Conservation (phyloP, 2,113 vertebrate species). For the Melozone crissalis region DNA sequence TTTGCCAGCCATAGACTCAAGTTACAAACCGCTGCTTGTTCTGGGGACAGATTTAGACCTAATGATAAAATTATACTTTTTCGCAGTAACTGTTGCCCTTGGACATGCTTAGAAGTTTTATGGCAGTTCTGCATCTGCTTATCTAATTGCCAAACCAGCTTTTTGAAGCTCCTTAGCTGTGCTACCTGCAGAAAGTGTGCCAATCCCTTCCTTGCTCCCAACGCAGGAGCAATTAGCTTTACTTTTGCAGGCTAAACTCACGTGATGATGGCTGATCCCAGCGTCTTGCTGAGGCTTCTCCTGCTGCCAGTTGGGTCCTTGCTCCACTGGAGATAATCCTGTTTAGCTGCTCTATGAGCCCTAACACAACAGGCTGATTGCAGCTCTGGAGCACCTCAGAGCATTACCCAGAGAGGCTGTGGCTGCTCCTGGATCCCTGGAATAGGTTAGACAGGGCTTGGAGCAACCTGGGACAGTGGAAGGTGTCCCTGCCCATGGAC, state of each 20-base stretch:
- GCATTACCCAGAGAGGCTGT: neutral
- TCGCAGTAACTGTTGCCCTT: conserved; percentile 53
- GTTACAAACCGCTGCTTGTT: conserved; percentile 34
- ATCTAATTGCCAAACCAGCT: conserved; percentile 33
- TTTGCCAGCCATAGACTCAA: conserved; percentile 24
- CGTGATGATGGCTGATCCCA: neutral
- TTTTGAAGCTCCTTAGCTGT: conserved; percentile 20
- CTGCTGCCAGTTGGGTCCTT: conserved; percentile 23
- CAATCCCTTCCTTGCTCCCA: neutral
- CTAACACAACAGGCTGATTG: neutral
- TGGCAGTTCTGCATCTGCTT: conserved; percentile 61
- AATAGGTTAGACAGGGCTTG: fast-evolving
- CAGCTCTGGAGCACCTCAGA: neutral
- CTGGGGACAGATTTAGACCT: conserved; percentile 71
- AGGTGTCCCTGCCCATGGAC: neutral
- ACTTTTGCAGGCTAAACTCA: neutral
- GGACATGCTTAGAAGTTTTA: conserved; percentile 64
- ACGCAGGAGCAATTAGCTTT: neutral
- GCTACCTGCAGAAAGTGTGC: conserved; percentile 52
- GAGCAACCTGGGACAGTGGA: neutral
- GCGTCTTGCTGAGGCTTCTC: conserved; percentile 15
- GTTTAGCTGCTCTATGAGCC: neutral
- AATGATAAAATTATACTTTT: conserved; percentile 72
- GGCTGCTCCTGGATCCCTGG: neutral
- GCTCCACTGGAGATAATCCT: conserved; percentile 45